Base-by-base conservation (phyloP, 2,113 vertebrate species). In the Martes martes region DNA sequence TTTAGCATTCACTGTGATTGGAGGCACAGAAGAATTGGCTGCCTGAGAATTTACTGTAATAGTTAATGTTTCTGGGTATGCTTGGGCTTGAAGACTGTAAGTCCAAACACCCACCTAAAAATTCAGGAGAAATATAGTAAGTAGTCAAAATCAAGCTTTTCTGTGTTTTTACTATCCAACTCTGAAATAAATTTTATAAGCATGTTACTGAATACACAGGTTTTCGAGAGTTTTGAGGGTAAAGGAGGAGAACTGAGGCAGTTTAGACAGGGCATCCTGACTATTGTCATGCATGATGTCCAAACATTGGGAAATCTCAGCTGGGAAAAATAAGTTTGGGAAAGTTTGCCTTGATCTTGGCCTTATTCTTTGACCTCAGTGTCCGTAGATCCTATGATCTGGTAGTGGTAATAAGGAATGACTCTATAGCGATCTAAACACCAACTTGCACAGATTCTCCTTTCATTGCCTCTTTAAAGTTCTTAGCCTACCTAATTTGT, bases 61-160 rank as follows among this genome's bases (percentile, higher is more conserved):
- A 42, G 98, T 99, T 98, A 97, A 65, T 9, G 1, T 2, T 52
- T 95, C 93, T 24, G 15, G 0, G 1, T 55, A 2, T 83, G 13
- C 86, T 98, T 73, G 96, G 76, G 97, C 74, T 95, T 95, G 79
- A 69, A 96, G 98, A 83, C 4, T 55, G 39, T 99, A 99, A 36
- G n/a, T 88, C 99, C 99, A 99, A 42, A 94, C 78, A 23, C 99
- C 99, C 50, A 76, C 80, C 99, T 99, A 91, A 69, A 94, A 97
- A 88, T 93, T 91, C 57, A 95, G 19, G 67, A 55, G 36, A 95
- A 90, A 92, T 45, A 15, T n/a, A 86, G 9, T 86, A 91, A 94
- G 16, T 50, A 82, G 63, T 26, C 45, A 95, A 76, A 52, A 19
- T 65, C 11, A 59, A 89, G 11, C 1, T 69, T 83, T 94, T 31